Evolutionary conservation across 2,888 invertebrate genomes (phyloP), one percentile per base, ranked within the genome.

Genomic region (Acleris sparsana): DNA sequence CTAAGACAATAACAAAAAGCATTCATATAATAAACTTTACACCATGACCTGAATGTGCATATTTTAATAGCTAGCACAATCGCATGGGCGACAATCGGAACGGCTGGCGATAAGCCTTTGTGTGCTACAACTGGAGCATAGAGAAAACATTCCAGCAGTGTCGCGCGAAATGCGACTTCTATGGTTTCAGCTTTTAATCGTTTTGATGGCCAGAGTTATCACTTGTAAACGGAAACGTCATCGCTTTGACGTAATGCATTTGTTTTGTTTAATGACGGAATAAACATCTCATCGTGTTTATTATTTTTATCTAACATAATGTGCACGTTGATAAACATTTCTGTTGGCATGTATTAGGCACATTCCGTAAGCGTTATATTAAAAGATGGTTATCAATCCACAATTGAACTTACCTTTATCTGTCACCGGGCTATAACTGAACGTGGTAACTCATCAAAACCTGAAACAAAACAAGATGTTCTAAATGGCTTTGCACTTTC

Each of bases 91-190:
- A 71, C 72, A 71, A 70, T 62, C 70, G 63, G 66, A 71, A 70
- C 66, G 67, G 62, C 69, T 57, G 13, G 58, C 46, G 57, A 57
- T 53, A 46, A 44, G 39, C 57, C 46, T 85, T 87, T 87, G 84
- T 87, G 72, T 69, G 72, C 61, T 69, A 75, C 72, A 87, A 86
- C 72, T 85, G 78, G 87, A 86, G 86, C 86, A 82, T 75, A 83
- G 84, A 84, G 74, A 72, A 72, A 63, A 61, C 39, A 7, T 55
- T 20, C 20, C 55, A 43, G 55, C n/a, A 63, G 63, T 33, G 63
- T 63, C 56, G 62, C 62, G 49, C 39, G 66, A 68, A 72, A 71
- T 70, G 63, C 58, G 66, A 63, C 63, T 56, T 55, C 63, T 51
- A 62, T 57, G 52, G 61, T 62, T 53, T 33, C 22, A 70, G 53